Base-by-base conservation (phyloP, 2,888 invertebrate genomes). In the Mellilla xanthometata region DNA sequence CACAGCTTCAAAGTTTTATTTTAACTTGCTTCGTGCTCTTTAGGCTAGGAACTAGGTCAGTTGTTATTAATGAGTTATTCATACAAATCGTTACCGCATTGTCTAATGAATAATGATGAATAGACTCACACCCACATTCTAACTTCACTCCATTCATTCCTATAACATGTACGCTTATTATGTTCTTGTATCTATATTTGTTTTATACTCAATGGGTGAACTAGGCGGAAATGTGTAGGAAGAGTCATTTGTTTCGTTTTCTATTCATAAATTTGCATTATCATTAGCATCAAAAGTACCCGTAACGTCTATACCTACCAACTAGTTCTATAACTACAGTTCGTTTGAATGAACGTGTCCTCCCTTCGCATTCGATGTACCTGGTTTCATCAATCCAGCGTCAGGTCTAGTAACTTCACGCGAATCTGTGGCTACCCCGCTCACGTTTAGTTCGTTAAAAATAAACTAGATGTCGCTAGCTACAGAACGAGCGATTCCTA, bases 401-500 rank as follows among this genome's bases (percentile, higher is more conserved):
- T 22, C 32, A 22, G 32, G 6, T 33, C 8, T 11, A 33, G 15
- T 31, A 31, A 31, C 23, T 33, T 23, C 33, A 12, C 12, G 9
- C 7, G 2, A 23, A 33, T 33, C 23, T 23, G 23, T 10, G 12
- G 7, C 12, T 1, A 22, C 3, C n/a, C 9, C 1, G 9, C 24
- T 12, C 32, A 9, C 11, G 15, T 4, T 12, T 34, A 2, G 10
- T 22, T 34, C 13, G 2, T 10, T 5, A 9, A 6, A 34, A 34
- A 26, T 19, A 27, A 33, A 51, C 46, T 42, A 51, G 47, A 38
- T 47, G 51, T 9, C 51, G 40, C 9, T 42, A 11, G 26, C 26
- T 3, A 1, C 6, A 30, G 39, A 39, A 43, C 19, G 22, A 27
- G 27, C 24, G 9, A 8, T 0, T 8, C 6, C 0, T 50, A 28